Evolutionary conservation across 2,113 vertebrate genomes (phyloP).

Genomic region (Rynchops niger): DNA sequence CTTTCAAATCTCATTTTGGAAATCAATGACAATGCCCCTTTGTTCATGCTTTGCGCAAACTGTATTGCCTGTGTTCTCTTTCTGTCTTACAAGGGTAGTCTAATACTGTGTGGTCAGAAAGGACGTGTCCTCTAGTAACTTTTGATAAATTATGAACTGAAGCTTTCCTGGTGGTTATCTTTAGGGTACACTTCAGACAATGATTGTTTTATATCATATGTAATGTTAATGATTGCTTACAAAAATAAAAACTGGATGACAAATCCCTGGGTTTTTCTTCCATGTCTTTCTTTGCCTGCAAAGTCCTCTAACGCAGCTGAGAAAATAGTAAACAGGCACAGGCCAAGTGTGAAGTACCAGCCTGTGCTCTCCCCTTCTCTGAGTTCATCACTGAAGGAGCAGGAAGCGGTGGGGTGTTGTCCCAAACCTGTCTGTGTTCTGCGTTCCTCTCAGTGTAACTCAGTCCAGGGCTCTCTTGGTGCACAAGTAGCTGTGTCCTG

Average conservation of each 20-base stretch:
- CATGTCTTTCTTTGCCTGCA: neutral
- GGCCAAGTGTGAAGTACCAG: too few relatives aligned
- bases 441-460: accelerated
- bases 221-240: neutral
- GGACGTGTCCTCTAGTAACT: neutral
- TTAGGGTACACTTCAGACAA: neutral
- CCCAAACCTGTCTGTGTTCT: neutral
- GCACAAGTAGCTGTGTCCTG: neutral
- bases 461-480: too few relatives aligned
- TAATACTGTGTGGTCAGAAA: neutral
- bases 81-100: neutral
- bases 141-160: neutral
- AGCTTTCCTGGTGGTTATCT: neutral
- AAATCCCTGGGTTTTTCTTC: neutral
- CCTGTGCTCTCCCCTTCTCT: too few relatives aligned
- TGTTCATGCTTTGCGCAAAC: neutral
- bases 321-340: accelerated
- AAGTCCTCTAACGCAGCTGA: neutral
- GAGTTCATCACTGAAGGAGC: neutral
- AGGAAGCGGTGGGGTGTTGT: neutral
- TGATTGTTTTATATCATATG: neutral
- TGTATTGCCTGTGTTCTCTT: neutral
- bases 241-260: neutral
- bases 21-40: neutral
- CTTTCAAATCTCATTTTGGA: neutral